These are phyloP conservation scores for Tachysurus vachellii DNA, from an alignment of 2,113 vertebrate species.

Conservation along the genomic window DNA sequence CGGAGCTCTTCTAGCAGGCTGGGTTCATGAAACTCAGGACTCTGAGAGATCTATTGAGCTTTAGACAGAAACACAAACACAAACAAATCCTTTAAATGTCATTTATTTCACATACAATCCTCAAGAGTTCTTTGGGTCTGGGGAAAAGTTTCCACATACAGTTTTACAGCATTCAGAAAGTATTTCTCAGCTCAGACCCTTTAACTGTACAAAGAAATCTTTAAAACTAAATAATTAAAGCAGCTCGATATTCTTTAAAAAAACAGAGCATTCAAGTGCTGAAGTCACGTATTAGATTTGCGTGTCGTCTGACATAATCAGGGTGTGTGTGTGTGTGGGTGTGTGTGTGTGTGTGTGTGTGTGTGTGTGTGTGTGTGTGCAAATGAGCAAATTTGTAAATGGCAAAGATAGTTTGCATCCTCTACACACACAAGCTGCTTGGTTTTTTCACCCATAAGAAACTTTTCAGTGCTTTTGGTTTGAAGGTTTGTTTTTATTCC, in stretches of 20 bases:
- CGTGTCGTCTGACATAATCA: neutral
- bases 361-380: neutral
- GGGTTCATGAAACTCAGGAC: neutral
- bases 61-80: neutral
- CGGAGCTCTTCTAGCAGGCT: neutral
- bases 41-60: neutral
- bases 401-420: neutral
- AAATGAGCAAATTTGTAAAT: constrained; percentile 7
- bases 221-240: neutral
- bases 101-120: neutral
- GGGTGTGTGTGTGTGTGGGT: neutral
- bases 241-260: too few species aligned
- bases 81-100: neutral
- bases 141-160: neutral
- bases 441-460: neutral
- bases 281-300: neutral
- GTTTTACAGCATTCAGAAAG: neutral
- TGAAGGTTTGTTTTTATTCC: neutral
- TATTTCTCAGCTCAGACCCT: neutral
- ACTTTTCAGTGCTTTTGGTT: neutral
- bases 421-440: neutral
- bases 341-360: neutral
- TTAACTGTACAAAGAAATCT: neutral
- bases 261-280: neutral
- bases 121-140: neutral